Percentiles rank a stretch among this genome's conserved stretches.
Conservation (phyloP, 30 jellyfish, hydroid and myxozoan species). For the Kudoa iwatai region DNA sequence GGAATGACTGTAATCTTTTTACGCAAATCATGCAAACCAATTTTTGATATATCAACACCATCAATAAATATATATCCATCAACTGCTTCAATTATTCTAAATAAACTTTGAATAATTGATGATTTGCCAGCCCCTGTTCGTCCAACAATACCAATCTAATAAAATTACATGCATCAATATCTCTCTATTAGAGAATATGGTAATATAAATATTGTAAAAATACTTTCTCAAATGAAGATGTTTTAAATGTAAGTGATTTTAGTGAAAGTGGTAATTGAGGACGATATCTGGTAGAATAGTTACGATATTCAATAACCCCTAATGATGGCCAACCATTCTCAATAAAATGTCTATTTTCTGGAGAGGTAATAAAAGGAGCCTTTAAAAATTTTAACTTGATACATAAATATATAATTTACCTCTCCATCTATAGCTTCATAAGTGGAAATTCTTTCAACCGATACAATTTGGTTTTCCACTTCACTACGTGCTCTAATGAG, state of each 20-base stretch:
- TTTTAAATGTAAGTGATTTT: slow-evolving; percentile 6
- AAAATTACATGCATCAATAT: not conserved
- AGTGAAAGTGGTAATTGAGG: slow-evolving; percentile 17
- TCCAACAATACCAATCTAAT: slow-evolving; percentile 72
- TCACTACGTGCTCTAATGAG: slow-evolving; percentile 61
- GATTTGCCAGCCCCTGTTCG: slow-evolving; percentile 97
- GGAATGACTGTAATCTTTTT: slow-evolving; percentile 58
- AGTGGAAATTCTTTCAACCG: slow-evolving; percentile 49
- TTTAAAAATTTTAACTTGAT: too few species aligned
- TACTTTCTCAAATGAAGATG: slow-evolving; percentile 33
- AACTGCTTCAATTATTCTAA: slow-evolving; percentile 55
- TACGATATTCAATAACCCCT: slow-evolving; percentile 22
- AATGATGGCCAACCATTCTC: slow-evolving; percentile 17
- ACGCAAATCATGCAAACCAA: slow-evolving; percentile 36
- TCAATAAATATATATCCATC: slow-evolving; percentile 25
- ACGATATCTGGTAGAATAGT: slow-evolving; percentile 37
- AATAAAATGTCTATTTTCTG: too few species aligned
- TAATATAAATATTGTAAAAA: not conserved
- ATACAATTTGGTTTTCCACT: slow-evolving; percentile 58
- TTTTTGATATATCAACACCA: slow-evolving; percentile 15
- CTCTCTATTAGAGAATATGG: not conserved
- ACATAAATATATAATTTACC: too few species aligned
- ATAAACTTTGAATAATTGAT: slow-evolving; percentile 24
- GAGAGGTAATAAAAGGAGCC: too few species aligned
- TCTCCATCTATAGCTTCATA: too few species aligned